Base-by-base conservation (phyloP, 2,113 vertebrate species). In the Forbesichthys agassizii region DNA sequence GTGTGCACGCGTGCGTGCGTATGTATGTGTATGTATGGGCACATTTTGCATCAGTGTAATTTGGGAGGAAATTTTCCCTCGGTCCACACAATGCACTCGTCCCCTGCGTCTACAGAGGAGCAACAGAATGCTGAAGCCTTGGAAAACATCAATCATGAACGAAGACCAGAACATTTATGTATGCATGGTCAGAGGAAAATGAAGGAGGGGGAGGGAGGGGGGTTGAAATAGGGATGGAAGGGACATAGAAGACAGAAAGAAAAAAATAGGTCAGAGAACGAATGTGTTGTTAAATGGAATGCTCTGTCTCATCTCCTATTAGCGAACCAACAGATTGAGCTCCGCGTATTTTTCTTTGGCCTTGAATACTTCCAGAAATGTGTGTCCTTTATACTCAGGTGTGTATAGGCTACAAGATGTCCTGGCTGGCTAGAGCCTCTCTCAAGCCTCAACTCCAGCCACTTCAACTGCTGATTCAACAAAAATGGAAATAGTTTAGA, bases 241-340 rank as follows among this genome's bases (percentile, higher is more conserved):
- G 67, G 62, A 56, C 55, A 75, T 0, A 18, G 5, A 73, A 20
- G 64, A 53, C 49, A 55, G 61, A 65, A 61, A 51, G 9, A 55
- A 18, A 61, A 58, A 48, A 61, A 68, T 55, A 75, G 74, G 79
- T 82, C 69, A 77, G 68, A 67, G 66, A 42, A 48, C 42, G 61
- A 67, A 78, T 54, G 71, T 72, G 80, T 77, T 77, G 77, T 60
- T 58, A 64, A 64, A 71, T 16, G 57, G 16, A 52, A 36, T 48
- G 46, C 70, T 64, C 71, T 47, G 61, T 57, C 74, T 77, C 76
- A 71, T 74, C 71, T 77, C 77, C 75, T 78, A 90, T 90, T 87
- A 85, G 82, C 71, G 81, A 83, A 86, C 80, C 81, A 86, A 85
- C 84, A 81, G 75, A 86, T 81, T 84, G 71, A 71, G 77, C 83